Evolutionary conservation across 2,113 vertebrate genomes (phyloP).

Genomic region (Heterocephalus glaber): DNA sequence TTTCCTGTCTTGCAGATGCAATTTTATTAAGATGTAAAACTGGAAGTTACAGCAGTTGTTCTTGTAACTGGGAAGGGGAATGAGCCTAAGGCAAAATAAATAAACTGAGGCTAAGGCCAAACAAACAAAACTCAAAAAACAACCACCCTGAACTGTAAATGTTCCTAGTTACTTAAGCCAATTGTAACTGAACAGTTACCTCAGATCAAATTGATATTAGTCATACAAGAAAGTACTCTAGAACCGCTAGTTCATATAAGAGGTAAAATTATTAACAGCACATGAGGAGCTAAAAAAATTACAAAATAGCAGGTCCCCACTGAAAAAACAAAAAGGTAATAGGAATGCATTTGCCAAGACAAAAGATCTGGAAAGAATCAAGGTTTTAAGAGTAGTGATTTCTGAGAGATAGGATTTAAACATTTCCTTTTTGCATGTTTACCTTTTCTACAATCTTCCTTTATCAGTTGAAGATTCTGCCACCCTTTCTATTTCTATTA

Average conservation of each 20-base stretch:
- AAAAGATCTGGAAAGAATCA: neutral
- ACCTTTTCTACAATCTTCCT: no score
- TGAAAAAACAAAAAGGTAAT: neutral
- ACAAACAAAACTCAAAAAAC: neutral
- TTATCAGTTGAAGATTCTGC: neutral
- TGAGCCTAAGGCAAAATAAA: no score
- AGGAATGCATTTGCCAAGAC: neutral
- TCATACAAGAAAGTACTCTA: neutral
- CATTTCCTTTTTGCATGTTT: neutral
- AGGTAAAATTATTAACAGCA: neutral
- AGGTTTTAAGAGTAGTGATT: slow-evolving; percentile 12
- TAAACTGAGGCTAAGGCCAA: no score
- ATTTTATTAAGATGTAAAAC: neutral
- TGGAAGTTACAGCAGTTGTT: neutral
- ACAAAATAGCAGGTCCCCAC: neutral
- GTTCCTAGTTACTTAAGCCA: no score
- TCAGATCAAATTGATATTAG: no score
- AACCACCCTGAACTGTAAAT: neutral
- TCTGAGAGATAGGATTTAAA: neutral
- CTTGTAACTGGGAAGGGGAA: neutral
- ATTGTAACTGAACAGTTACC: no score
- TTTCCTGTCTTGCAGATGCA: neutral
- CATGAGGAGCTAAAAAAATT: neutral
- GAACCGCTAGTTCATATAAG: neutral
- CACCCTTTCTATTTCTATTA: neutral